Evolutionary conservation across 92 coral and sea anemone species (phyloP).

Genomic region (Nematostella vectensis): DNA sequence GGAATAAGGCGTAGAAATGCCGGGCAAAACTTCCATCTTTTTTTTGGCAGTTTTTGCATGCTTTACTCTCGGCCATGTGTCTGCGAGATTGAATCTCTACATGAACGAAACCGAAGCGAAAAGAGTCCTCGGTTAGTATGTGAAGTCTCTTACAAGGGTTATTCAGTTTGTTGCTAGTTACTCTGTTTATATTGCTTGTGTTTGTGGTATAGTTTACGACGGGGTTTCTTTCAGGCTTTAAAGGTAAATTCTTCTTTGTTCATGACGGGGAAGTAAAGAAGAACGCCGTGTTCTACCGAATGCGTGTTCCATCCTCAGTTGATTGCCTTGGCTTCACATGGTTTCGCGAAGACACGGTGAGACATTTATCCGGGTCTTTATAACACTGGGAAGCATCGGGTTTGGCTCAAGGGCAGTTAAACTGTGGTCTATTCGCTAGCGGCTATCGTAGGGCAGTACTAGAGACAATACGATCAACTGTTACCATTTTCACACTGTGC

Average conservation of each 20-base stretch:
- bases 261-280: constrained; percentile 52
- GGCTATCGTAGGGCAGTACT: not conserved
- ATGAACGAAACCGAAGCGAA: constrained; percentile 78
- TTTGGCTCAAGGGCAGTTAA: too few relatives aligned
- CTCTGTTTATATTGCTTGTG: not conserved
- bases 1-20: constrained; percentile 15
- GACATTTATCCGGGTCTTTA: not conserved
- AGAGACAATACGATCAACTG: not conserved
- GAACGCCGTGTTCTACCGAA: constrained; percentile 60
- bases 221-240: constrained; percentile 35
- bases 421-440: not conserved
- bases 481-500: not conserved
- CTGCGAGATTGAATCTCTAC: constrained; percentile 48
- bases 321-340: constrained; percentile 78
- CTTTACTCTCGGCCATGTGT: not conserved
- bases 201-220: not conserved
- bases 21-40: not conserved
- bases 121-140: constrained; percentile 89
- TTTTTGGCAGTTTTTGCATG: constrained; percentile 12
- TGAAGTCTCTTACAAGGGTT: too few relatives aligned
- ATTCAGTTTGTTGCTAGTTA: constrained; percentile 18
- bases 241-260: constrained; percentile 65
- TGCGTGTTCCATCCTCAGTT: constrained; percentile 64
- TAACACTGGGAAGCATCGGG: too few relatives aligned
- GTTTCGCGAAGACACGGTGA: constrained; percentile 30